Base-by-base conservation (phyloP, 2,797 vertebrate genomes). In the Argya squamiceps region DNA sequence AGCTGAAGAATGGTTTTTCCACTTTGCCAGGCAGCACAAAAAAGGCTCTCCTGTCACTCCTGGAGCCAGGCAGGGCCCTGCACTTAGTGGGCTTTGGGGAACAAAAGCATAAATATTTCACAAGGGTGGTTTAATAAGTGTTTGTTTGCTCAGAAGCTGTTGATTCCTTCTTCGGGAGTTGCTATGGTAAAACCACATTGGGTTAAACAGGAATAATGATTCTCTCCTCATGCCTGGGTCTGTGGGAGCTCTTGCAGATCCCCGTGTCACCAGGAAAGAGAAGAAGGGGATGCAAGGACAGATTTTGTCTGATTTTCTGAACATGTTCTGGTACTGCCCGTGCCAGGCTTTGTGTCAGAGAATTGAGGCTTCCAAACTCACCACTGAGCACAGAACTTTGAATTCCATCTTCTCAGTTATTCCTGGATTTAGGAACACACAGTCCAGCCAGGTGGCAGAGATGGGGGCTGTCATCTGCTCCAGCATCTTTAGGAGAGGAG, bases 141-240 rank as follows among this genome's bases (percentile, higher is more conserved):
- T 92, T 95, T 95, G 78, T 91, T 90, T 95, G 92, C 88, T 95
- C 76, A 92, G 84, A 15, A 89, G 67, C 73, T 78, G 92, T 88
- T 92, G 76, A 60, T 68, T 85, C 52, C 37, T 91, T 90, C 90
- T 83, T 90, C 80, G 74, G 77, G 82, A 76, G 91, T 94, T 92
- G 91, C 96, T 95, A 95, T 92, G 92, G 84, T 49, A 93, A 92
- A 95, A 29, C 74, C 77, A 82, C 59, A 69, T 94, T 78, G 90
- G 76, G 93, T 97, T 87, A 64, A 89, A 82, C 19, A 83, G 79
- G 88, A 79, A 68, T 36, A 85, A 92, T 70, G 86, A 53, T 84
- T 60, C 58, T 73, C 59, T 81, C 12, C 84, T 93, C 27, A 1
- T 68, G 63, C 6, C 62, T 59, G 63, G 58, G 49, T 88, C 55